Conservation (phyloP, 2,113 vertebrate species). For the Isichthys henryi region DNA sequence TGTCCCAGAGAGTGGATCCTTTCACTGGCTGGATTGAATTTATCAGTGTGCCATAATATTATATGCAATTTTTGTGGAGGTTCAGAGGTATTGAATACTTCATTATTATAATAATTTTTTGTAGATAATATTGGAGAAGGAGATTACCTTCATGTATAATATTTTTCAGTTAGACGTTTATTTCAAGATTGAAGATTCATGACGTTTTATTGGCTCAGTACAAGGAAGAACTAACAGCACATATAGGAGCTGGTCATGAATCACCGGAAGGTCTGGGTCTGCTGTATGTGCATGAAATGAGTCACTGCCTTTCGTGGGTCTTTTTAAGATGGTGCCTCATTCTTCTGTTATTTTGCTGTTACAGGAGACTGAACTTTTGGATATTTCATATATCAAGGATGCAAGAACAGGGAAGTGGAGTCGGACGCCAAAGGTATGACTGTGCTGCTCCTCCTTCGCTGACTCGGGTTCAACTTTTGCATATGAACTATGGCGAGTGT, state of each 20-base stretch:
- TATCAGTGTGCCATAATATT: neutral
- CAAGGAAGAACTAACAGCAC: neutral
- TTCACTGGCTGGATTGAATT: neutral
- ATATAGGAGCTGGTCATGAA: neutral
- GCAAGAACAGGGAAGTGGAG: conserved; percentile 75
- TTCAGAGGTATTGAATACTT: neutral
- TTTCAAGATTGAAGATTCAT: neutral
- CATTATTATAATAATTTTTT: neutral
- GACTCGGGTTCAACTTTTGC: neutral
- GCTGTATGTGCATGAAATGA: neutral
- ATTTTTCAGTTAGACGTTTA: neutral
- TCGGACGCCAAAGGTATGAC: conserved; percentile 73
- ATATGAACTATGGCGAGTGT: neutral
- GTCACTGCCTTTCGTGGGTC: neutral
- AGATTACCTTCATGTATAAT: neutral
- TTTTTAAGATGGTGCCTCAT: neutral
- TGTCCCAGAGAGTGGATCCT: neutral
- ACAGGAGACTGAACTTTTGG: conserved; percentile 76
- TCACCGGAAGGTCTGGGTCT: neutral
- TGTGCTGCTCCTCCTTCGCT: neutral
- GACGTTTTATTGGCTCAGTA: neutral
- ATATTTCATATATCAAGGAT: conserved; percentile 75
- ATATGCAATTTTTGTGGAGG: neutral
- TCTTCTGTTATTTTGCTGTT: conserved; percentile 30
- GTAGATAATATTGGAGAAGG: neutral